Conservation (phyloP, 2,113 vertebrate species). For the Chionis minor region DNA sequence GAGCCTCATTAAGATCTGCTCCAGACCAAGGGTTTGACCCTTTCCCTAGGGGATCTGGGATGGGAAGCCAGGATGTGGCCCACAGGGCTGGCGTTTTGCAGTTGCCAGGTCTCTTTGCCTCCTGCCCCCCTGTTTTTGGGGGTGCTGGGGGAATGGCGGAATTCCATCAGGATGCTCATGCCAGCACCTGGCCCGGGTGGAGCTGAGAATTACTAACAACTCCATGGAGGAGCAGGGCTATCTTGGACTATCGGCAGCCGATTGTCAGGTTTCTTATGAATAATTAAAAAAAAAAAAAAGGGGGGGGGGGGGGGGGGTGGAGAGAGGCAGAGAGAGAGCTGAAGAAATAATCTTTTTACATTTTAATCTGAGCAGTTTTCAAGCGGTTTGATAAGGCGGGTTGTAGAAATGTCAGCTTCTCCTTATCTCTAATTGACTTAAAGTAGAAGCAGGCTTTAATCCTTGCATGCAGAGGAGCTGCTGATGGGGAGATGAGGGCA, state of each 20-base stretch:
- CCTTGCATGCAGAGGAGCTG: conserved; percentile 77
- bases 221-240: background rate
- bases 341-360: conserved; percentile 76
- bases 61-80: background rate
- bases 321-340: conserved; percentile 37
- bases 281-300: conserved; percentile 49
- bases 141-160: background rate
- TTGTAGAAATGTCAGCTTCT: conserved; percentile 80
- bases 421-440: conserved; percentile 85
- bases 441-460: conserved; percentile 76
- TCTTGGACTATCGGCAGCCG: background rate
- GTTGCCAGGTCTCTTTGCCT: background rate
- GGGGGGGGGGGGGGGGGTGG: background rate
- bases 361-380: conserved; percentile 78
- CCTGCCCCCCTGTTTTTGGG: background rate
- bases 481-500: conserved; percentile 75
- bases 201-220: background rate
- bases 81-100: background rate
- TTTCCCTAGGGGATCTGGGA: background rate
- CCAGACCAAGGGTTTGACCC: background rate
- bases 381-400: conserved; percentile 72
- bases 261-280: conserved; percentile 51
- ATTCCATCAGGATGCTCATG: background rate
- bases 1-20: conserved; percentile 13
- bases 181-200: background rate